phyloP scores from a whole-genome alignment of 2,888 invertebrate species.

The Melanotus villosus region DNA sequence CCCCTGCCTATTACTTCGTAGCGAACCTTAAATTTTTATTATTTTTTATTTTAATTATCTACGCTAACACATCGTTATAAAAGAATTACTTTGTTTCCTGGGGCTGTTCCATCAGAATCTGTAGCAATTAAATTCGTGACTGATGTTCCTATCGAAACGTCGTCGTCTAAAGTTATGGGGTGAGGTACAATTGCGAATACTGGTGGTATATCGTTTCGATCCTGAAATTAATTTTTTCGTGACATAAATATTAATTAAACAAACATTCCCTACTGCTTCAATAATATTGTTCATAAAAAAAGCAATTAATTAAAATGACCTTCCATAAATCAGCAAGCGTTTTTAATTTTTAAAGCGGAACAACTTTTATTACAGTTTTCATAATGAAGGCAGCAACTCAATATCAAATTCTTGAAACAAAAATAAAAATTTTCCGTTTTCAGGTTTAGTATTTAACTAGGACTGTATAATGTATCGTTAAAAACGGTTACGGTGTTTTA shows the following conservation, averaged over 20 bases:
- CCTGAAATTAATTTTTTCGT: constrained; percentile 69
- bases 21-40: constrained; percentile 69
- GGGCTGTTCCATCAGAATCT: constrained; percentile 88
- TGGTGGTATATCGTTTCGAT: constrained; percentile 90
- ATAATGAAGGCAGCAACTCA: too few relatives aligned
- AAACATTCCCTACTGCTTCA: not conserved
- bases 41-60: too few relatives aligned
- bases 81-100: constrained; percentile 80
- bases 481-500: too few relatives aligned
- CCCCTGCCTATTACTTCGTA: constrained; percentile 89
- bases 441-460: too few relatives aligned
- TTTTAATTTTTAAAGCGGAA: not conserved
- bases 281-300: constrained; percentile 8
- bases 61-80: too few relatives aligned
- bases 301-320: not conserved
- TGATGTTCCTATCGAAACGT: constrained; percentile 84
- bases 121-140: constrained; percentile 85
- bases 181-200: constrained; percentile 87
- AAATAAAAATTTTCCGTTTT: not conserved
- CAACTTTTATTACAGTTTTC: not conserved
- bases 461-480: too few relatives aligned
- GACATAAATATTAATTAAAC: not conserved
- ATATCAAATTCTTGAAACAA: not conserved
- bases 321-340: not conserved
- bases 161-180: constrained; percentile 87